These are phyloP conservation scores for Cassiopea xamachana DNA, from an alignment of 30 jellyfish, hydroid and myxozoan genomes.

Conservation along the genomic window DNA sequence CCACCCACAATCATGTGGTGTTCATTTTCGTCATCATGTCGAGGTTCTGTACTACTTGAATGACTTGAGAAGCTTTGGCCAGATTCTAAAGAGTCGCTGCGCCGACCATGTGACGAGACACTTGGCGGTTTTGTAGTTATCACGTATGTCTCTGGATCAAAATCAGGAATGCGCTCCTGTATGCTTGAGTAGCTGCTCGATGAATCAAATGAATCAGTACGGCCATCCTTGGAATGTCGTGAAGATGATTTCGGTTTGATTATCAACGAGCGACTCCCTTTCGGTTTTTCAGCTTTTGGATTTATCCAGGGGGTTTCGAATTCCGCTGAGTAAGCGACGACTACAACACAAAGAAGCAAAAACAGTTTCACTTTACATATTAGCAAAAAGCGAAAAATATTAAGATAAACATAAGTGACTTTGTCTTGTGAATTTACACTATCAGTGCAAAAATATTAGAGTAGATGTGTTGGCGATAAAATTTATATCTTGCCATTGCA, in stretches of 20 bases:
- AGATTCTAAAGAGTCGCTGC: conserved; percentile 59
- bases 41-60: conserved; percentile 44
- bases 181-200: conserved; percentile 60
- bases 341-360: conserved; percentile 3
- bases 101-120: conserved; percentile 52
- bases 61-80: conserved; percentile 59
- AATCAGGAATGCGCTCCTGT: conserved; percentile 71
- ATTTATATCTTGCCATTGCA: too few relatives aligned
- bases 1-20: background rate
- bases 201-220: conserved; percentile 70
- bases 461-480: too few relatives aligned
- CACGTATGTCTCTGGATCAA: conserved; percentile 72
- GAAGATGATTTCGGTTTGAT: conserved; percentile 10
- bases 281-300: conserved; percentile 16
- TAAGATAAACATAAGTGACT: too few relatives aligned
- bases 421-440: too few relatives aligned
- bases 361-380: too few relatives aligned
- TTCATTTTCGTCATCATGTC: conserved; percentile 32
- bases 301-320: conserved; percentile 67
- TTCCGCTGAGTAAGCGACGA: conserved; percentile 73
- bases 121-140: conserved; percentile 55
- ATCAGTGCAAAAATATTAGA: too few relatives aligned
- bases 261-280: conserved; percentile 24
- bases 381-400: too few relatives aligned
- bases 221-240: background rate